Base-by-base conservation (phyloP, 2,888 invertebrate species). In the Scaptomyza flava region DNA sequence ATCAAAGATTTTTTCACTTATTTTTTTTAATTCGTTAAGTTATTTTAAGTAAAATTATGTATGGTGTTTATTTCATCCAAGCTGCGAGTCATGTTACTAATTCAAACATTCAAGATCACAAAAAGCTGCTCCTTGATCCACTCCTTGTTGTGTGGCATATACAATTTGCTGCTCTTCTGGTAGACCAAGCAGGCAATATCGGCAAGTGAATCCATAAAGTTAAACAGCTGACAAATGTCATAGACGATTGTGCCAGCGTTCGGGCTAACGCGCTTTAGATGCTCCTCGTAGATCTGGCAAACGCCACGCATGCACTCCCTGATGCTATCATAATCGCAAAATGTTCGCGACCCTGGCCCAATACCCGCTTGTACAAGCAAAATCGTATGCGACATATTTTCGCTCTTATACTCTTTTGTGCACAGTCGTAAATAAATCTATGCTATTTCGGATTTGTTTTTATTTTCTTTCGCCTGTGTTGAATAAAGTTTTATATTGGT, bases 71-170 rank as follows among this genome's bases (percentile, higher is more conserved):
- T 27, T 5, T 27, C 27, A 27, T 6, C 27, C 6, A 5, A 5
- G 5, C 27, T 6, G 27, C 3, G 6, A 1, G 6, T 27, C 27
- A 27, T 27, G 3, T 27, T 27, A 27, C 27, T 27, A 5, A 27
- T 1, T 27, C 1, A 27, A 27, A 27, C 6, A 5, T 6, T 27
- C 27, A 99, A 93, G 86, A 99, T 93, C 5, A 98, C 96, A 90
- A 99, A 99, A 72, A 99, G 98, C 91, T 99, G 98, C 91, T 99
- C 99, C 92, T 99, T 99, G 64, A 99, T 98, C 99, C 99, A 99
- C 88, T 98, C 98, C 93, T 99, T 99, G 92, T 99, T 99, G 93
- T 98, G 99, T 0, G 99, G 99, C 1, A 98, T 97, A 89, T 99
- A 99, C 0, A 98, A 98, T 89, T 98, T 98, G 45, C 97, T 97